Conservation (phyloP, 2,113 vertebrate species). For the Nothoprocta perdicaria region DNA sequence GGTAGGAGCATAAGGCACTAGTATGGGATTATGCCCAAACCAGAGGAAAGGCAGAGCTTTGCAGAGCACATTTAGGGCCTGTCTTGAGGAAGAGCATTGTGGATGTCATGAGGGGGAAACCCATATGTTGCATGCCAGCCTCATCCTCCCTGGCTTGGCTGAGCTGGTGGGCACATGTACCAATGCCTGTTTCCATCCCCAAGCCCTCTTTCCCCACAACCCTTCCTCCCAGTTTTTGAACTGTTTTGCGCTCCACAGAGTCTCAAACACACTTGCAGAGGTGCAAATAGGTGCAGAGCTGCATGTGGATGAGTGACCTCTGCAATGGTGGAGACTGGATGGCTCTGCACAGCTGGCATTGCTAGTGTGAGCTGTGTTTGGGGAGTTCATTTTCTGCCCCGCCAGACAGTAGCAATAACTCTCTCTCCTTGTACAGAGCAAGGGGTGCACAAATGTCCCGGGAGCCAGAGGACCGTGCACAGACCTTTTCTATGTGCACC, state of each 20-base stretch:
- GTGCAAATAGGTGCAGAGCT: not conserved
- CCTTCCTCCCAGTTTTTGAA: not conserved
- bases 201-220: not conserved
- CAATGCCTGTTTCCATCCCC: not conserved
- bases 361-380: not conserved
- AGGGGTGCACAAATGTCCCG: not conserved
- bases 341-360: not conserved
- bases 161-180: not conserved
- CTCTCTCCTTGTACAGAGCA: not conserved
- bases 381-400: not conserved
- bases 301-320: not conserved
- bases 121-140: not conserved
- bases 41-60: not conserved
- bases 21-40: not conserved
- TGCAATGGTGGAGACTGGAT: not conserved
- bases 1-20: fast-evolving
- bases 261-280: not conserved
- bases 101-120: not conserved
- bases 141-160: not conserved
- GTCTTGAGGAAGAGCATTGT: not conserved
- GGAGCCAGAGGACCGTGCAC: not conserved
- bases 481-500: not conserved
- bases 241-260: not conserved
- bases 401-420: not conserved
- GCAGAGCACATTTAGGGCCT: not conserved